Conservation (phyloP, 2,888 invertebrate species). For the Priocnemis perturbator region DNA sequence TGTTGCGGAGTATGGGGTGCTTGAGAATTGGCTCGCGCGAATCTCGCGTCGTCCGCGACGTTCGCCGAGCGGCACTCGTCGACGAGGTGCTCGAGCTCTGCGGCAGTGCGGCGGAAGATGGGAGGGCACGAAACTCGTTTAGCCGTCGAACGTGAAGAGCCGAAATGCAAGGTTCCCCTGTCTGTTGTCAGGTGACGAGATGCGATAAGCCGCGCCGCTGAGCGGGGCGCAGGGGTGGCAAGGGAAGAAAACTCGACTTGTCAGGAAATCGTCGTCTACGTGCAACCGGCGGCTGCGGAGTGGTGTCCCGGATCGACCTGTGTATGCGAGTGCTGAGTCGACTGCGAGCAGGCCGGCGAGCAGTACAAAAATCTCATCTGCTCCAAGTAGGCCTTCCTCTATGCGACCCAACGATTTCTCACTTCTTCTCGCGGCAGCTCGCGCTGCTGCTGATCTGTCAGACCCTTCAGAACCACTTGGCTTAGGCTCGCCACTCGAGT, state of each 20-base stretch:
- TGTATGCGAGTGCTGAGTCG: slow-evolving; percentile 46
- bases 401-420: slow-evolving; percentile 31
- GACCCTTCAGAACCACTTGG: slow-evolving; percentile 18
- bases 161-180: background rate
- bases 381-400: slow-evolving; percentile 32
- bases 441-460: slow-evolving; percentile 36
- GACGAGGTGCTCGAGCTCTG: background rate
- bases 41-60: background rate
- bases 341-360: slow-evolving; percentile 27
- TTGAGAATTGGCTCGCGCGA: too few species aligned
- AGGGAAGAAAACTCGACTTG: background rate
- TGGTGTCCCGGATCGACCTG: background rate
- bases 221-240: background rate
- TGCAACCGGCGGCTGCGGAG: background rate
- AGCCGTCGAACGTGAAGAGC: background rate
- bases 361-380: slow-evolving; percentile 37
- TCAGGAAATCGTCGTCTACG: background rate
- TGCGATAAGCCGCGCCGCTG: background rate
- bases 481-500: slow-evolving; percentile 11
- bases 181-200: background rate
- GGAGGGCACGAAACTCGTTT: slow-evolving; percentile 1
- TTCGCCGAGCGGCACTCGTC: background rate
- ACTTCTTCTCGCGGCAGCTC: slow-evolving; percentile 11
- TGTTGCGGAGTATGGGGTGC: too few species aligned
- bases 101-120: background rate